Conservation (phyloP, 2,113 vertebrate species). For the Phoenicopterus ruber region DNA sequence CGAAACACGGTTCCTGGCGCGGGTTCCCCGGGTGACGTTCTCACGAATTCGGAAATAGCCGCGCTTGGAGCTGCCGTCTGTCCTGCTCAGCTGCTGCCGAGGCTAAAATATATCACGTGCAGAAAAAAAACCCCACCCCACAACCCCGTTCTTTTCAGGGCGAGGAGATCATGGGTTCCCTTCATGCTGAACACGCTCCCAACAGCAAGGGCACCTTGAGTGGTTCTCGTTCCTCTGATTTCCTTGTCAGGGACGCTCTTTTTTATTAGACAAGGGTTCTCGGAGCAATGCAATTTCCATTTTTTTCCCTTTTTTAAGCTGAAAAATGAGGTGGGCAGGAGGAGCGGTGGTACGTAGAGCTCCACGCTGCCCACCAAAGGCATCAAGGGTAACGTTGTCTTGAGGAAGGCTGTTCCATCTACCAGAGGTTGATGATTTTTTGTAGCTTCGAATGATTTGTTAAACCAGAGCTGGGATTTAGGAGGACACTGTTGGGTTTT, state of each 20-base stretch:
- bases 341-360: background rate
- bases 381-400: background rate
- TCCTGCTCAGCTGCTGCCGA: background rate
- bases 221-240: too few relatives aligned
- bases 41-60: background rate
- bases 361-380: background rate
- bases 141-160: background rate
- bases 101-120: background rate
- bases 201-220: background rate
- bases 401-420: background rate
- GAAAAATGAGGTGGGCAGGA: background rate
- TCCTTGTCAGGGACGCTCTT: background rate
- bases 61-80: background rate
- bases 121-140: too few relatives aligned
- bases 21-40: background rate
- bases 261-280: too few relatives aligned
- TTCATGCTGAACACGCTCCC: fast-evolving
- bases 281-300: fast-evolving
- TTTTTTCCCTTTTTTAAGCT: background rate
- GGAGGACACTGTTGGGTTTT: too few relatives aligned
- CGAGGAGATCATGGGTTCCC: background rate
- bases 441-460: background rate
- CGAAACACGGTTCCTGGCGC: background rate
- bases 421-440: background rate
- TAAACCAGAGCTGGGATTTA: background rate